Evolutionary conservation across 2,888 invertebrate species (phyloP).

Genomic region (Loripinus fragilis): DNA sequence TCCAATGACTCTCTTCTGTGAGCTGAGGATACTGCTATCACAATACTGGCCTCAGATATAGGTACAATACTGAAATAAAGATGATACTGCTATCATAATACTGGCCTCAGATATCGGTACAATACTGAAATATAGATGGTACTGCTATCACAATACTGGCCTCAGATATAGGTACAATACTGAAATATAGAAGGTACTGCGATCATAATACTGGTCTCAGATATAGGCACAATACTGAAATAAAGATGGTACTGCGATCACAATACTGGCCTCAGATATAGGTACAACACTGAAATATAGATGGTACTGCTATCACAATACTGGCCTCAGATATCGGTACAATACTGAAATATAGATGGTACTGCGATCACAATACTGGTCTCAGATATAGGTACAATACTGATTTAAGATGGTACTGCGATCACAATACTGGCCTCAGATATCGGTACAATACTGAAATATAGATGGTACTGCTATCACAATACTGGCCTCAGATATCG

Average conservation of each 20-base stretch:
- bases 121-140: conserved; percentile 86
- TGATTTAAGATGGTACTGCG: conserved; percentile 90
- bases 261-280: conserved; percentile 93
- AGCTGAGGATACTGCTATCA: conserved; percentile 94
- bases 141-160: conserved; percentile 95
- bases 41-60: conserved; percentile 93
- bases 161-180: conserved; percentile 91
- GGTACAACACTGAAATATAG: conserved; percentile 87
- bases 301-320: conserved; percentile 94
- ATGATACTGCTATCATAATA: too few relatives aligned
- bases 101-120: too few relatives aligned
- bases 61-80: conserved; percentile 86
- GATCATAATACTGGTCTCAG: conserved; percentile 94
- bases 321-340: conserved; percentile 95
- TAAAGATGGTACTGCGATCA: conserved; percentile 93
- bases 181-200: conserved; percentile 85
- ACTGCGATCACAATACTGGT: neutral
- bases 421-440: conserved; percentile 95
- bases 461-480: neutral
- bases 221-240: conserved; percentile 88
- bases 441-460: conserved; percentile 88
- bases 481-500: too few relatives aligned
- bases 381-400: neutral
- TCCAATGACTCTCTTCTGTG: conserved; percentile 93
- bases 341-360: conserved; percentile 66